Evolutionary conservation across 2,113 vertebrate genomes (phyloP).

Genomic region (Glareola pratincola): DNA sequence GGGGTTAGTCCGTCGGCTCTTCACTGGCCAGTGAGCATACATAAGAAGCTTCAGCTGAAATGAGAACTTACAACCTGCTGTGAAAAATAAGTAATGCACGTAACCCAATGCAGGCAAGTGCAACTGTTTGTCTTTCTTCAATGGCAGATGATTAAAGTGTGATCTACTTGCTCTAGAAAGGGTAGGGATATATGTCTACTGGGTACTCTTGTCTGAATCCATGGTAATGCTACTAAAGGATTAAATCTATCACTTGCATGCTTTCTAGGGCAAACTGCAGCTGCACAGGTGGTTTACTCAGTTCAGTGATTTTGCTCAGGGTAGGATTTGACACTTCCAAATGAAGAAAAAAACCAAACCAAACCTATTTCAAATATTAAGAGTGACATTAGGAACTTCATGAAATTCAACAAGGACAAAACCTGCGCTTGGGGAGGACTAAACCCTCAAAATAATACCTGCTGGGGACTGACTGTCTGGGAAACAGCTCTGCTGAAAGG

Average conservation of each 20-base stretch:
- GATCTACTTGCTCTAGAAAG: neutral
- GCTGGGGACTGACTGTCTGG: neutral
- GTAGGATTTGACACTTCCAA: neutral
- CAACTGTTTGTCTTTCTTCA: neutral
- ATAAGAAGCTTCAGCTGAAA: neutral
- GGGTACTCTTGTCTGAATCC: neutral
- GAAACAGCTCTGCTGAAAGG: neutral
- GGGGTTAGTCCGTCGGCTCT: neutral
- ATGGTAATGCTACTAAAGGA: neutral
- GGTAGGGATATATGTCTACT: neutral
- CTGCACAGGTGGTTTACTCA: neutral
- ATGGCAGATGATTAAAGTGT: neutral
- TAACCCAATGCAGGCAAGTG: accelerated
- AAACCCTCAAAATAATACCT: neutral
- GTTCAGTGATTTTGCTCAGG: neutral
- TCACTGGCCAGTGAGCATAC: neutral
- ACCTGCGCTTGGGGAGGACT: neutral
- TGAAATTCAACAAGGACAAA: neutral
- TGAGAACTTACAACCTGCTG: neutral
- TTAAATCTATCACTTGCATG: neutral
- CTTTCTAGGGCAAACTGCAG: neutral
- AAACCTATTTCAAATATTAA: neutral
- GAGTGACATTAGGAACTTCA: neutral
- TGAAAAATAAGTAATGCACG: neutral
- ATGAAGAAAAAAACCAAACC: neutral